Base-by-base conservation (phyloP, 1,140 invertebrate genomes). In the Drosophila subpulchrella region DNA sequence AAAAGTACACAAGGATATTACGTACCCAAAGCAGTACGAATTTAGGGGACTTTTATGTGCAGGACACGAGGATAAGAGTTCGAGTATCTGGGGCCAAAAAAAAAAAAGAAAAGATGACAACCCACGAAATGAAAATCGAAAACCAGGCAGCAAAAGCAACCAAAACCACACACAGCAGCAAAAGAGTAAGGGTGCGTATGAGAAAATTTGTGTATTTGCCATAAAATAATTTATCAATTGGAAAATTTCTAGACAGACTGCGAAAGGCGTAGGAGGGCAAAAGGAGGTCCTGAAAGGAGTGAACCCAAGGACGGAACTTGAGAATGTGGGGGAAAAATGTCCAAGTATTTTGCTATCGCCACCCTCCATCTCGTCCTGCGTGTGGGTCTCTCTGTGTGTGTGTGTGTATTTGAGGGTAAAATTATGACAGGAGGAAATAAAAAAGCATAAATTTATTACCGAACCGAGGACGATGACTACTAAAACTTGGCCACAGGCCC, bases 181-280 rank as follows among this genome's bases (percentile, higher is more conserved):
- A 57, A 41, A 24, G 53, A 53, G 73, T 24, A 10, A n/a, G 44
- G n/a, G 70, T 89, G 84, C 80, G 84, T 89, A 89, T 81, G 73
- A 73, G 80, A 83, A 89, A 90, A 89, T 89, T 90, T 89, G 84
- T 89, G 81, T 89, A 90, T 90, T 90, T 91, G 75, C 82, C 82
- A 90, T 91, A 76, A 91, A 90, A 90, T 90, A 90, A 90, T 91
- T 90, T 90, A 91, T 90, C 86, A 90, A 90, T 90, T 90, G 86
- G 88, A 83, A 83, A 80, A 88, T 88, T 90, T 91, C 75, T 75
- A 90, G 68, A 77, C 82, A 83, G 62, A 20, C 38, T 30, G 44
- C 41, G 2, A 10, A 34, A 10, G 44, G 50, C 32, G 38, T 34
- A 47, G 15, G 7, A 17, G 30, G 13, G 12, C 27, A 4, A n/a